Evolutionary conservation across 2,888 invertebrate genomes (phyloP).

Genomic region (Metalampra italica): DNA sequence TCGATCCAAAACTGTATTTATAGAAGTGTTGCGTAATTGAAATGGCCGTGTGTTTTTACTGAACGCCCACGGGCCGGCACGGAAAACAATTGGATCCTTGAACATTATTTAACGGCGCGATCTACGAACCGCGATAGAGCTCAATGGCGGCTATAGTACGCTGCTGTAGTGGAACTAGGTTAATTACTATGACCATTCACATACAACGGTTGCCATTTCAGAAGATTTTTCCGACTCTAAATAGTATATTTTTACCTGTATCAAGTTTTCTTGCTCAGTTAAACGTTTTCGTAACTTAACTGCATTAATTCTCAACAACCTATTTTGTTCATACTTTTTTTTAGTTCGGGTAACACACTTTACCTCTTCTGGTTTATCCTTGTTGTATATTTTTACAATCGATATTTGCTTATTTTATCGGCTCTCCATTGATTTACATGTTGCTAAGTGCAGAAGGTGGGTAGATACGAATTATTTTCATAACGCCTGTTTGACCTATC

Average conservation of each 20-base stretch:
- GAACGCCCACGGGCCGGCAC: constrained; percentile 19
- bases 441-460: too few relatives aligned
- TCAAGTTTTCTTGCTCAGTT: too few relatives aligned
- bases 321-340: too few relatives aligned
- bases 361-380: too few relatives aligned
- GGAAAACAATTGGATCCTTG: constrained; percentile 41
- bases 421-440: too few relatives aligned
- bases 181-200: constrained; percentile 5
- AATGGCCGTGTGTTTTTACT: constrained; percentile 14
- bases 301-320: too few relatives aligned
- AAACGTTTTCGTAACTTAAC: too few relatives aligned
- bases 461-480: too few relatives aligned
- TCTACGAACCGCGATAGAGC: constrained; percentile 5
- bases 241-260: not conserved
- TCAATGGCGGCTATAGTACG: constrained; percentile 5
- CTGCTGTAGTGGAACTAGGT: constrained; percentile 1
- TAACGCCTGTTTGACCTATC: too few relatives aligned
- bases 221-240: not conserved
- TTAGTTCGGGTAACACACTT: too few relatives aligned
- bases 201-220: not conserved
- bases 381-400: too few relatives aligned
- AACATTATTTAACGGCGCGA: constrained; percentile 23
- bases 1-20: constrained; percentile 8
- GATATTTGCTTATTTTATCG: too few relatives aligned
- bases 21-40: constrained; percentile 20